These are phyloP conservation scores for Danio kyathit DNA, from an alignment of 2,797 vertebrate genomes.

Conservation along the genomic window DNA sequence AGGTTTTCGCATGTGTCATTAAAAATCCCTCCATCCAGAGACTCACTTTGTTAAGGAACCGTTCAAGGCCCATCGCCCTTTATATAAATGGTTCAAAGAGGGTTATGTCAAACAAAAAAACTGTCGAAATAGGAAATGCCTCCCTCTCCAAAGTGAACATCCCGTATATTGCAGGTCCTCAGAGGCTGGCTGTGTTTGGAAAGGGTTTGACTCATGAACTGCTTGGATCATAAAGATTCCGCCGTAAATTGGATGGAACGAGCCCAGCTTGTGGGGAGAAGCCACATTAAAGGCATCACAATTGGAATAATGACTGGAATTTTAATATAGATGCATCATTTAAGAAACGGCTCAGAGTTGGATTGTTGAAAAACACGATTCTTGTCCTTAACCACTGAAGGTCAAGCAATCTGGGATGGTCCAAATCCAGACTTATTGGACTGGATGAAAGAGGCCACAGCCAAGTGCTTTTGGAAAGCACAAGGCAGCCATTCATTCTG, in stretches of 20 bases:
- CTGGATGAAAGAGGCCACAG: neutral
- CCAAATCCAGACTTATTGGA: neutral
- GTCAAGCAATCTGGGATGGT: neutral
- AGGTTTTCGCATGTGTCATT: constrained; percentile 53
- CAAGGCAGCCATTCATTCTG: neutral
- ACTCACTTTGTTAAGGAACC: constrained; percentile 51
- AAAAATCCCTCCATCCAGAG: constrained; percentile 45
- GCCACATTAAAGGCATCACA: constrained; percentile 56
- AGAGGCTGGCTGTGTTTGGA: constrained; percentile 55
- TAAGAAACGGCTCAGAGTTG: constrained; percentile 41
- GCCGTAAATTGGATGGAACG: constrained; percentile 54
- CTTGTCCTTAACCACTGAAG: constrained; percentile 1
- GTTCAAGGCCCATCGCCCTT: constrained; percentile 57
- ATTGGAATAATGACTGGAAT: constrained; percentile 60
- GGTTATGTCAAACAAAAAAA: constrained; percentile 50
- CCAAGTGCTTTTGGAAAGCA: constrained; percentile 8
- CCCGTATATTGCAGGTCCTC: constrained; percentile 51
- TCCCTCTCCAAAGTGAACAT: constrained; percentile 55
- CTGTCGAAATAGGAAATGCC: constrained; percentile 52
- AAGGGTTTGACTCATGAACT: constrained; percentile 55
- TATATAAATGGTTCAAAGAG: constrained; percentile 53
- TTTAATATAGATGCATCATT: constrained; percentile 59
- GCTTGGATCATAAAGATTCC: constrained; percentile 57
- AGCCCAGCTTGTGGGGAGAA: constrained; percentile 47
- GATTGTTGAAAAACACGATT: constrained; percentile 40